These are phyloP conservation scores for Pachycephus smyrnensis DNA, from an alignment of 2,888 invertebrate genomes.

Conservation along the genomic window DNA sequence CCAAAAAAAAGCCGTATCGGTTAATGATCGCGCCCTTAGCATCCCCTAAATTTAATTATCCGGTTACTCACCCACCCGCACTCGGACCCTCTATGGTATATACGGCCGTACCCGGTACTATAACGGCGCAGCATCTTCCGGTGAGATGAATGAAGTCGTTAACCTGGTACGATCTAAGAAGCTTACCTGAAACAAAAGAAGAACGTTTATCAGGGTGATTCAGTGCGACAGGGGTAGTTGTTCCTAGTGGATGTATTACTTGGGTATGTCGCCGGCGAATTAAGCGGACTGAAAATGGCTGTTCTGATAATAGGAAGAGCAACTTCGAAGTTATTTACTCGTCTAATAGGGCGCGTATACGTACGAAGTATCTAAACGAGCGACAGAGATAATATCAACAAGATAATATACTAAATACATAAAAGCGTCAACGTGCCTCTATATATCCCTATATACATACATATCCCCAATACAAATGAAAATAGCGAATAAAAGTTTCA, in stretches of 20 bases:
- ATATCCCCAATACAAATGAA: too few species aligned
- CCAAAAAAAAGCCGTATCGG: not conserved
- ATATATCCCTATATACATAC: too few species aligned
- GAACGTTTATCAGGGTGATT: conserved; percentile 13
- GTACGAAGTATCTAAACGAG: not conserved
- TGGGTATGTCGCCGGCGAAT: not conserved
- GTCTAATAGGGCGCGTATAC: not conserved
- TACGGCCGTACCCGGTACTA: not conserved
- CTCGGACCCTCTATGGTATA: not conserved
- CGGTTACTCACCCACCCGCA: not conserved
- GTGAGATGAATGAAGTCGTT: conserved; percentile 28
- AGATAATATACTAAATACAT: not conserved
- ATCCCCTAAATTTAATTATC: not conserved
- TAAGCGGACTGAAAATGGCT: not conserved
- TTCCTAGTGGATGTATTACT: not conserved
- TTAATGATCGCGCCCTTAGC: not conserved
- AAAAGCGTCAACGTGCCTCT: not conserved
- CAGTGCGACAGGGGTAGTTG: not conserved
- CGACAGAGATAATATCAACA: not conserved
- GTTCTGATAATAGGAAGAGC: not conserved
- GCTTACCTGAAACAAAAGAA: conserved; percentile 43
- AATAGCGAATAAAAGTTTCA: not conserved
- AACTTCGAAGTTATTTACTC: not conserved
- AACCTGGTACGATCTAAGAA: conserved; percentile 24
- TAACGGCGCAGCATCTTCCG: not conserved